Conservation (phyloP, 1,140 invertebrate species). For the Carposina sasakii region DNA sequence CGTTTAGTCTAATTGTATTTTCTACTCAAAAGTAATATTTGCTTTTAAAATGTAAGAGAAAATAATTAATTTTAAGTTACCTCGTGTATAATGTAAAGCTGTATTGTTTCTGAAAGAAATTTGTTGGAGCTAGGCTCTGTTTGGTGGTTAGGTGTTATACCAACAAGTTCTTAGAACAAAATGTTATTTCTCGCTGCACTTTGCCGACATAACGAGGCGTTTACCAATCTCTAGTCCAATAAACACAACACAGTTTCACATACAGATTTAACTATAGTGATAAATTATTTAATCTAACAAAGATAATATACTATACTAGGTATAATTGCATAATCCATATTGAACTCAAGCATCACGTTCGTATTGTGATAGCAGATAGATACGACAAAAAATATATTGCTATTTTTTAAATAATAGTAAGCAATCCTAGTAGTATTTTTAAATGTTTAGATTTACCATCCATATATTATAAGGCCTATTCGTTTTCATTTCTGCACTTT, state of each 20-base stretch:
- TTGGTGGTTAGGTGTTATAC: constrained; percentile 3
- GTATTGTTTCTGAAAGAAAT: background rate
- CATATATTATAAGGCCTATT: too few species aligned
- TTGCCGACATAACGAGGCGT: constrained; percentile 43
- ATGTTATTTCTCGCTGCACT: constrained; percentile 35
- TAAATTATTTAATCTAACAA: constrained; percentile 31
- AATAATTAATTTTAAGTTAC: background rate
- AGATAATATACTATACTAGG: constrained; percentile 12
- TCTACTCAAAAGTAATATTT: too few species aligned
- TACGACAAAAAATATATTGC: background rate
- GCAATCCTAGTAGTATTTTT: background rate
- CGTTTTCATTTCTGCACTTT: too few species aligned
- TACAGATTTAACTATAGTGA: constrained; percentile 31
- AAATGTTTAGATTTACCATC: too few species aligned
- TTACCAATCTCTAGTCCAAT: constrained; percentile 65
- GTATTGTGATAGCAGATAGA: background rate
- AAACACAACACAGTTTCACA: constrained; percentile 43
- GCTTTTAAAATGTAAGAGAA: too few species aligned
- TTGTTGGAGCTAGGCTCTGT: background rate
- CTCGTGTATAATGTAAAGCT: background rate
- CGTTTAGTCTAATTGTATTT: too few species aligned
- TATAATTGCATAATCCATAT: background rate
- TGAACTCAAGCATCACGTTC: background rate
- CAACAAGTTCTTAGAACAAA: constrained; percentile 54
- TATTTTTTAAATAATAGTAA: background rate